Conservation (phyloP, 2,113 vertebrate species). For the Coptodon bakossiorum region DNA sequence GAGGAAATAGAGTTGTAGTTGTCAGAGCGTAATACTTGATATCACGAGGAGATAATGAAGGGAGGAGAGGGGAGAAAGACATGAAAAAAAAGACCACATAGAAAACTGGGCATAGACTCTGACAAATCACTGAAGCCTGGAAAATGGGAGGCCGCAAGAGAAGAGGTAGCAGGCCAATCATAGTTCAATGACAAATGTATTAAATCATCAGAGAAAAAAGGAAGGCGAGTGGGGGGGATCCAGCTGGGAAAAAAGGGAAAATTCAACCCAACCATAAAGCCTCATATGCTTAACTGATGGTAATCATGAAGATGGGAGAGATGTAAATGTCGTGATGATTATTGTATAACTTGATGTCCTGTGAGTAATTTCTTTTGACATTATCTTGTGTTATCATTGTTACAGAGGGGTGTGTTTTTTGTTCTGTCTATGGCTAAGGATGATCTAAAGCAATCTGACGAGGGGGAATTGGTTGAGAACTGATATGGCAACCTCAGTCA, state of each 20-base stretch:
- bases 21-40: slow-evolving; percentile 3
- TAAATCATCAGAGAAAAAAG: slow-evolving; percentile 10
- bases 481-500: not conserved
- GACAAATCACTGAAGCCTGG: slow-evolving; percentile 28
- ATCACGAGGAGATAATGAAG: slow-evolving; percentile 19
- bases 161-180: slow-evolving; percentile 20
- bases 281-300: not conserved
- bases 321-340: not conserved
- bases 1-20: slow-evolving; percentile 3
- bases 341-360: not conserved
- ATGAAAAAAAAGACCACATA: slow-evolving; percentile 20
- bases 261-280: not conserved
- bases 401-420: not conserved
- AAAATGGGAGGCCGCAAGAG: slow-evolving; percentile 3
- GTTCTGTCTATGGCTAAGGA: not conserved
- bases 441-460: not conserved
- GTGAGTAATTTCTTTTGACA: not conserved
- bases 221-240: not conserved
- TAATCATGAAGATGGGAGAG: not conserved
- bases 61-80: not conserved
- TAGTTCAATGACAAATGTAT: slow-evolving; percentile 23
- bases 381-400: not conserved
- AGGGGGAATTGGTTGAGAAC: not conserved
- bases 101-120: slow-evolving; percentile 6
- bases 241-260: not conserved